Conservation (phyloP, 2,888 invertebrate genomes). For the Troglohyphantes excavatus region DNA sequence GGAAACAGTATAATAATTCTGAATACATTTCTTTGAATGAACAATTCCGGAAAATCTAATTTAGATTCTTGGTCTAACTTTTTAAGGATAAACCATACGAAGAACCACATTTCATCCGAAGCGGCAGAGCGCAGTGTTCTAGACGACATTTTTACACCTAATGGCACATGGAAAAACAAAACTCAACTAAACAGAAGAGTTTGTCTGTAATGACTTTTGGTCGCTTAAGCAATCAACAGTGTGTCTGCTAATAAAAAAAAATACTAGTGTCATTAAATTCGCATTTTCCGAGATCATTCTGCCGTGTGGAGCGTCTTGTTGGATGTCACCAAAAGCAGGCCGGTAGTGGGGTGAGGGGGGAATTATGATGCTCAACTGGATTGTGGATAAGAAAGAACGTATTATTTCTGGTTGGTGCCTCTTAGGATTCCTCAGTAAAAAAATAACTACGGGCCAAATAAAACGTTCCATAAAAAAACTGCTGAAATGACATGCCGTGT, state of each 20-base stretch:
- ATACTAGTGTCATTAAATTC: conserved; percentile 62
- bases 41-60: too few relatives aligned
- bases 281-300: conserved; percentile 45
- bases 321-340: conserved; percentile 44
- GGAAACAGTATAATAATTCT: too few relatives aligned
- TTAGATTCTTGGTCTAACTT: too few relatives aligned
- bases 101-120: conserved; percentile 62
- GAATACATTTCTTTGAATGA: too few relatives aligned
- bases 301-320: conserved; percentile 10
- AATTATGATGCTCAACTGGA: conserved; percentile 9
- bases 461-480: conserved; percentile 10
- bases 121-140: conserved; percentile 52
- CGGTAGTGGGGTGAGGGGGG: neutral
- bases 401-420: neutral
- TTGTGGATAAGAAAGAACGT: conserved; percentile 1
- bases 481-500: conserved; percentile 29
- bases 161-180: conserved; percentile 5
- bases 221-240: conserved; percentile 28
- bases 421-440: neutral
- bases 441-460: neutral
- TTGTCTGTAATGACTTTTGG: neutral
- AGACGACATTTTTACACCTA: conserved; percentile 64
- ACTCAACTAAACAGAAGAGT: neutral
- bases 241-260: conserved; percentile 22
- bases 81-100: conserved; percentile 58